A percentile compares a stretch with the other conserved stretches of the same genome.
Evolutionary conservation across 1,140 invertebrate genomes (phyloP).

Genomic region (Drosophila funebris): DNA sequence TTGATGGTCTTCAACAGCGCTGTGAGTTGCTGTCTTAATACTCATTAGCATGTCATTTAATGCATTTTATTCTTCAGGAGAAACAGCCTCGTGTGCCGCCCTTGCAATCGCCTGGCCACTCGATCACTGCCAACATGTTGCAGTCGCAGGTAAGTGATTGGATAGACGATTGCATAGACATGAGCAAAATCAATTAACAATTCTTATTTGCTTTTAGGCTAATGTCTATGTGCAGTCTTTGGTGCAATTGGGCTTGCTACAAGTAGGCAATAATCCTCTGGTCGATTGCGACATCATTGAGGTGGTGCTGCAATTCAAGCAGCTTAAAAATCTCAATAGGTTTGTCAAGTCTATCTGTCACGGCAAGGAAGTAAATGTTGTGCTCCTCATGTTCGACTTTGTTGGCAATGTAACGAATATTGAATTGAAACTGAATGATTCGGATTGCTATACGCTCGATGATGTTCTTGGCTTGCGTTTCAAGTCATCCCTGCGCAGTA

Average conservation of each 20-base stretch:
- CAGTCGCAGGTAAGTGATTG: slow-evolving; percentile 56
- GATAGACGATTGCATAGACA: too few species aligned
- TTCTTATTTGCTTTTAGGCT: slow-evolving; percentile 21
- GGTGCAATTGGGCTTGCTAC: slow-evolving; percentile 69
- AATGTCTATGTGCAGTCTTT: slow-evolving; percentile 76
- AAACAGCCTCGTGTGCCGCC: slow-evolving; percentile 38
- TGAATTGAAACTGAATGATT: slow-evolving; percentile 57
- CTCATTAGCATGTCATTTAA: too few species aligned
- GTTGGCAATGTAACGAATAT: slow-evolving; percentile 67
- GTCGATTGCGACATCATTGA: slow-evolving; percentile 75
- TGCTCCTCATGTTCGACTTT: slow-evolving; percentile 72
- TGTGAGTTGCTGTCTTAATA: slow-evolving; percentile 21
- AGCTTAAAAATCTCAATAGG: slow-evolving; percentile 57
- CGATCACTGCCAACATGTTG: slow-evolving; percentile 69
- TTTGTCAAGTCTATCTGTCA: slow-evolving; percentile 49
- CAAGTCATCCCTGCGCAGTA: slow-evolving; percentile 65
- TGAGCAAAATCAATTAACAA: not conserved
- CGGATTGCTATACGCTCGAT: slow-evolving; percentile 61
- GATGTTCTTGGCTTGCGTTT: slow-evolving; percentile 70
- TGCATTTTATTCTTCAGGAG: slow-evolving; percentile 4
- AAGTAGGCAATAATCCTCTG: slow-evolving; percentile 74
- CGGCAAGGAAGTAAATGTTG: slow-evolving; percentile 19
- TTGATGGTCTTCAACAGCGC: slow-evolving; percentile 49
- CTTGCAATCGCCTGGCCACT: slow-evolving; percentile 53
- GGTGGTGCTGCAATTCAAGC: slow-evolving; percentile 67